These are phyloP conservation scores for Charaxes varanes DNA, from an alignment of 1,140 invertebrate species.

Conservation along the genomic window DNA sequence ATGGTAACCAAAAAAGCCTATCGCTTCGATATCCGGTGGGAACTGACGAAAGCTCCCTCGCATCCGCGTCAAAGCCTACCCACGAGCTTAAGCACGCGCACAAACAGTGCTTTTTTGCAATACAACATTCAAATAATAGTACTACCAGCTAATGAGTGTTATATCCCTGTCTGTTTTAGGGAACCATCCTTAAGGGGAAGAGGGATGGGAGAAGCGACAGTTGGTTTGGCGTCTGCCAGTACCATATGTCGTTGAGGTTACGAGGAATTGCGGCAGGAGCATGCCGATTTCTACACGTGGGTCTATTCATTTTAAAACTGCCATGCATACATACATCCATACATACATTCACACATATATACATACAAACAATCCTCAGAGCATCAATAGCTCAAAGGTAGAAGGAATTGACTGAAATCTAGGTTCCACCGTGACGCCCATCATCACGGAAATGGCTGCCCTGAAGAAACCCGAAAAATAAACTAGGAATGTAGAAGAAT, in stretches of 20 bases:
- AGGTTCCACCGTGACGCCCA: too few species aligned
- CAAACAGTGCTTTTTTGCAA: constrained; percentile 60
- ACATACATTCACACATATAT: too few species aligned
- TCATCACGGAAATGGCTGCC: too few species aligned
- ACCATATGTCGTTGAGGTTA: constrained; percentile 69
- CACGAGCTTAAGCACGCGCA: constrained; percentile 48
- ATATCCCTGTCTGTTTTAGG: constrained; percentile 31
- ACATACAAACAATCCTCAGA: too few species aligned
- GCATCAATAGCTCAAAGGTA: too few species aligned
- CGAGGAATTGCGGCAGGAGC: constrained; percentile 53
- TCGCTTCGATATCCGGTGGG: constrained; percentile 62
- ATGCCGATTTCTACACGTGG: constrained; percentile 41
- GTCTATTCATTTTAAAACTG: constrained; percentile 56
- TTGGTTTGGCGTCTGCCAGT: constrained; percentile 63
- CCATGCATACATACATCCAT: constrained; percentile 3
- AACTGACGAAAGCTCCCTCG: constrained; percentile 41
- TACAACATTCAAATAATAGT: constrained; percentile 56
- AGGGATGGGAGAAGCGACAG: constrained; percentile 45
- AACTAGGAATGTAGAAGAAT: too few species aligned
- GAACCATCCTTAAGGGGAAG: constrained; percentile 16
- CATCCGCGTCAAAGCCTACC: constrained; percentile 63
- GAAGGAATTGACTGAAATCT: too few species aligned
- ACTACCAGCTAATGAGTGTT: constrained; percentile 60
- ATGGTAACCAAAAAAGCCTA: constrained; percentile 36
- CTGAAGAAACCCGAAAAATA: too few species aligned